Percentiles rank a stretch among this genome's conserved stretches.
Conservation (phyloP, 2,888 invertebrate genomes). For the Caenorhabditis panamensis region DNA sequence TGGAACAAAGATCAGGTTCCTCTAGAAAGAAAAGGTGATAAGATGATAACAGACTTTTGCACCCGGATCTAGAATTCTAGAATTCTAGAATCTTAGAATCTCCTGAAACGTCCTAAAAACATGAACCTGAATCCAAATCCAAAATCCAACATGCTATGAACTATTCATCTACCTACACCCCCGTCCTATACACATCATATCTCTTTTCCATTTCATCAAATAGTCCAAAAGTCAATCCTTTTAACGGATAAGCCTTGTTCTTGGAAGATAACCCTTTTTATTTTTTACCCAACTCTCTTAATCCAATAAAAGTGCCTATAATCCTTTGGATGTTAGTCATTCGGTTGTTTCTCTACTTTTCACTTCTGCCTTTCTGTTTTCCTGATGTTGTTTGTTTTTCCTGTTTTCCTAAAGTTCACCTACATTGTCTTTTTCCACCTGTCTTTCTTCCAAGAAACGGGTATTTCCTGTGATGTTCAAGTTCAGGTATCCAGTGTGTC, state of each 20-base stretch:
- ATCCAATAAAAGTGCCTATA: neutral
- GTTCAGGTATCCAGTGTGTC: neutral
- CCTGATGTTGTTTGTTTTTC: neutral
- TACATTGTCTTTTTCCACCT: neutral
- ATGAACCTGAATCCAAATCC: too few species aligned
- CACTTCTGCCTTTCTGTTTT: neutral
- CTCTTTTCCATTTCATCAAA: neutral
- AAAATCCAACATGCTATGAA: too few species aligned
- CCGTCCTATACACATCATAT: neutral
- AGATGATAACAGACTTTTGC: too few species aligned
- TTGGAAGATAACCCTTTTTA: too few species aligned
- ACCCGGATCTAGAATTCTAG: too few species aligned
- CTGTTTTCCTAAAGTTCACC: neutral
- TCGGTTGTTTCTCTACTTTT: too few species aligned
- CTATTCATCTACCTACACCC: neutral
- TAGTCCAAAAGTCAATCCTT: neutral
- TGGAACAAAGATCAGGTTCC: too few species aligned
- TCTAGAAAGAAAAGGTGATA: too few species aligned
- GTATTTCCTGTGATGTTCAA: too few species aligned
- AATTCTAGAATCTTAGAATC: too few species aligned
- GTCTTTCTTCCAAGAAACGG: neutral
- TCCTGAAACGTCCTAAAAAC: too few species aligned
- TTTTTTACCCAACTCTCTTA: neutral
- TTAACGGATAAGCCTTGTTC: neutral
- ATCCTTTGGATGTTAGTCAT: neutral